Conservation (phyloP, 2,888 invertebrate genomes). For the Dryadula phaetusa region DNA sequence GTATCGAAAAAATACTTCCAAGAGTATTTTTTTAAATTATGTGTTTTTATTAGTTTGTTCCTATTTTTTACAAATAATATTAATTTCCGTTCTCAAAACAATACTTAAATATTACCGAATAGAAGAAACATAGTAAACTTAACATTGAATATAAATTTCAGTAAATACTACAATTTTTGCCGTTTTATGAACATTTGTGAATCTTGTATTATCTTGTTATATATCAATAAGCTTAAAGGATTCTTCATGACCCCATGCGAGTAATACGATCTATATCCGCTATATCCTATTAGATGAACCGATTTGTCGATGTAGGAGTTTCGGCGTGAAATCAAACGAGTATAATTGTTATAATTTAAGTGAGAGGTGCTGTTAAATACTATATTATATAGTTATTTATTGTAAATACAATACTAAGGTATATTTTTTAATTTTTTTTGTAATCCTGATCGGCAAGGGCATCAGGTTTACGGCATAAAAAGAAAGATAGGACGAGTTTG, state of each 20-base stretch:
- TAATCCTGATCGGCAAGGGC: no score
- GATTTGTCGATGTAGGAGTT: conserved; percentile 29
- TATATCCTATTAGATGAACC: conserved; percentile 44
- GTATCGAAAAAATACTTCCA: no score
- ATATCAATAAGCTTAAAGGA: conserved; percentile 43
- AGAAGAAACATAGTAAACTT: not conserved
- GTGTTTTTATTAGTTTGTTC: no score
- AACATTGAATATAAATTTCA: not conserved
- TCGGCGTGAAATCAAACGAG: conserved; percentile 28
- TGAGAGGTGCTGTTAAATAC: no score
- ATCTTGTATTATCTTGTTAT: conserved; percentile 40
- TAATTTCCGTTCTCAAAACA: no score
- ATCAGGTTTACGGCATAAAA: no score
- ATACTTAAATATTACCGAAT: not conserved
- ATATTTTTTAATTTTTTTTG: no score
- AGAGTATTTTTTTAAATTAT: no score
- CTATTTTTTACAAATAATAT: no score
- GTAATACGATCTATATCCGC: conserved; percentile 43
- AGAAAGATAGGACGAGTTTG: no score
- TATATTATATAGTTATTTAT: no score
- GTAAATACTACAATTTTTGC: conserved; percentile 8
- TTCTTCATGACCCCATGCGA: conserved; percentile 41
- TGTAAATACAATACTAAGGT: no score
- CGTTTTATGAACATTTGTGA: conserved; percentile 26
- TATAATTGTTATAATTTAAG: conserved; percentile 24